Percentiles rank a stretch among this genome's conserved stretches.
Conservation (phyloP, 2,113 vertebrate species). For the Motacilla alba region DNA sequence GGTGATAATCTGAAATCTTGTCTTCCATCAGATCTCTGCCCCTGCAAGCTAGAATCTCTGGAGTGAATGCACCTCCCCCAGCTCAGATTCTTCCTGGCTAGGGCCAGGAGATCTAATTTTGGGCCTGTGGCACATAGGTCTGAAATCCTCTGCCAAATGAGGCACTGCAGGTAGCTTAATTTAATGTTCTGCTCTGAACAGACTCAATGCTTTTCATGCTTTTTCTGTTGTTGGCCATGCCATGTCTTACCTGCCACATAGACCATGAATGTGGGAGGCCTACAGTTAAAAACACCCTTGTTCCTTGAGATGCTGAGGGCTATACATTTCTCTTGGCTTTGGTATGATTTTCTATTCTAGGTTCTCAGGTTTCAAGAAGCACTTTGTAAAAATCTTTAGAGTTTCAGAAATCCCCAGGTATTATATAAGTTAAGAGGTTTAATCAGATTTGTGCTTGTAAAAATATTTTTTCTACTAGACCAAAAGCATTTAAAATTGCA, state of each 20-base stretch:
- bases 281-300: neutral
- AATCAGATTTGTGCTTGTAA: neutral
- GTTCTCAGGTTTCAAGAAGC: neutral
- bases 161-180: neutral
- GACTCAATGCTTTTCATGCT: neutral
- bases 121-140: neutral
- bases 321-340: neutral
- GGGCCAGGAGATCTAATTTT: neutral
- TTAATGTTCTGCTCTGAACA: neutral
- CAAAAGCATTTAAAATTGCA: neutral
- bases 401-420: neutral
- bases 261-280: neutral
- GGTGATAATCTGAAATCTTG: neutral
- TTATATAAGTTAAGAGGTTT: neutral
- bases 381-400: neutral
- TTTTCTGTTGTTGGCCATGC: neutral
- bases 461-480: neutral
- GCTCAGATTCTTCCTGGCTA: neutral
- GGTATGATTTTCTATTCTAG: neutral
- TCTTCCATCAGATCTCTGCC: neutral
- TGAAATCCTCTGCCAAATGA: neutral
- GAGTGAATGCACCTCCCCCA: neutral
- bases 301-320: neutral
- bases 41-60: neutral
- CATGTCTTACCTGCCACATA: neutral